Evolutionary conservation across 1,140 invertebrate species (phyloP), one percentile per base, ranked within the genome.

Genomic region (Trachymyrmex septentrionalis): DNA sequence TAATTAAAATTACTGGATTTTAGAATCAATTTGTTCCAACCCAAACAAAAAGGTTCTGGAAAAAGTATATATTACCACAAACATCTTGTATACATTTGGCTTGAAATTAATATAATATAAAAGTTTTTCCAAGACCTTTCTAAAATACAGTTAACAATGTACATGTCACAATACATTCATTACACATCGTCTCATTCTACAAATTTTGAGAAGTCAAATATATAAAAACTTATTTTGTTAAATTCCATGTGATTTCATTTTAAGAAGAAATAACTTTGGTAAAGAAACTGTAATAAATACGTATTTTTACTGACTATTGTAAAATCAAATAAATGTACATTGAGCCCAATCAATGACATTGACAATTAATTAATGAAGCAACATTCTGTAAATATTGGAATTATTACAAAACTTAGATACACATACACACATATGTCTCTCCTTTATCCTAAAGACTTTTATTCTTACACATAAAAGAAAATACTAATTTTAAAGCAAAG

Each of bases 251-350:
- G 75, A 30, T 53, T 44, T 44, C 10, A 82, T 48, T 63, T 69
- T 64, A 76, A 66, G 38, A 72, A 59, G 34, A 59, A 21, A 63
- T 48, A 69, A 86, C 85, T 89, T 91, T 91, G 80, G 78, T 86
- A 84, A 76, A 88, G 77, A 27, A 91, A 85, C 71, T 88, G 61
- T 76, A 86, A 85, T 85, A 86, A 67, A 86, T 86, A 67, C 9
- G 4, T 77, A 86, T 59, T 80, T 64, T 75, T 71, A 81, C 64
- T 78, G 59, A 50, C 34, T 66, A 53, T 34, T 57, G 76, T 84
- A 75, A 84, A 75, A 69, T 81, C 30, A 76, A 75, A 48, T 34
- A 63, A 88, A 71, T 19, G 61, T 88, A 73, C 19, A 67, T 57
- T 86, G 57, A 53, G 44, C 12, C 50, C 73, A 59, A 81, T 57